Conservation (phyloP, 2,888 invertebrate genomes). For the Nesidiocoris tenuis region DNA sequence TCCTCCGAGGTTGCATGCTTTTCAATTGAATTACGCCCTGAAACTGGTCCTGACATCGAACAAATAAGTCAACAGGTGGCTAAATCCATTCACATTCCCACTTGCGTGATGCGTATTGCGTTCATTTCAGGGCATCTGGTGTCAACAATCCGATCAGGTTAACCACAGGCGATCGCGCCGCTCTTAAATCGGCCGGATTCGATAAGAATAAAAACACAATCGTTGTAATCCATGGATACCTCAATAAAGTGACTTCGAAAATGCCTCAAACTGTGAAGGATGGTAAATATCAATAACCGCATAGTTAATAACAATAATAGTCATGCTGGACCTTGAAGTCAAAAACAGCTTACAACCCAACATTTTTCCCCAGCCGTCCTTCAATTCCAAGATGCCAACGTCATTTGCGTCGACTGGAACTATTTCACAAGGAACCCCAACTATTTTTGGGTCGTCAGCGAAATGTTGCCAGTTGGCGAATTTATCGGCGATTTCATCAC, state of each 20-base stretch:
- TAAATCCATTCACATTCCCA: too few species aligned
- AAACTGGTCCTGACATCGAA: too few species aligned
- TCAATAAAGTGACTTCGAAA: slow-evolving; percentile 37
- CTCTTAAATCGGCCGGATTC: slow-evolving; percentile 25
- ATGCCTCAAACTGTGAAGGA: slow-evolving; percentile 43
- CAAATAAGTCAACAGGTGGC: too few species aligned
- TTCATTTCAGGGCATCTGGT: too few species aligned
- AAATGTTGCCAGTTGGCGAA: slow-evolving; percentile 37
- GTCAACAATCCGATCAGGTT: too few species aligned
- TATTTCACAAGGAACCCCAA: slow-evolving; percentile 24
- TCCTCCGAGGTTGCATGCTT: background rate
- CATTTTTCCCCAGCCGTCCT: slow-evolving; percentile 1
- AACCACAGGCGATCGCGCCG: background rate
- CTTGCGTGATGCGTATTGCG: too few species aligned
- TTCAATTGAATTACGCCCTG: too few species aligned
- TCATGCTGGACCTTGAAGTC: background rate
- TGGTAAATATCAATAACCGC: slow-evolving; percentile 23
- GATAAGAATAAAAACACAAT: slow-evolving; percentile 26
- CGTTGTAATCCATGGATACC: slow-evolving; percentile 43
- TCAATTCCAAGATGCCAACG: slow-evolving; percentile 31
- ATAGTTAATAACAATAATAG: background rate
- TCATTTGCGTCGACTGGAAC: slow-evolving; percentile 46
- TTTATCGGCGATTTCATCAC: slow-evolving; percentile 38
- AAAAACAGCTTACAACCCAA: too few species aligned
- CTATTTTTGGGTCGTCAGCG: slow-evolving; percentile 23